phyloP scores from a whole-genome alignment of 1,140 invertebrate species.

The Gonatopus flavifemur region DNA sequence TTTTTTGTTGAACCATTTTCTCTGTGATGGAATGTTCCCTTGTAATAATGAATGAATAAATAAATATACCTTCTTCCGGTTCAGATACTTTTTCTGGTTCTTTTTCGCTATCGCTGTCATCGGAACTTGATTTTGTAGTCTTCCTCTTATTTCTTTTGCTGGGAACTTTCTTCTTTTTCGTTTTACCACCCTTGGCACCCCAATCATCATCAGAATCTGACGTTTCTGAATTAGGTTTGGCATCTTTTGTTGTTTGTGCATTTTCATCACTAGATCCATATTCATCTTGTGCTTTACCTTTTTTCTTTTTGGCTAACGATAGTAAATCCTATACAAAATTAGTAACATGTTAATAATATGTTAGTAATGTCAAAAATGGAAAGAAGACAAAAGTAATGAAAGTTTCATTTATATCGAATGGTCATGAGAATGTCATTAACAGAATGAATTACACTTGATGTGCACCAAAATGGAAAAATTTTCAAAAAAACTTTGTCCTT shows the following conservation, averaged over 20 bases:
- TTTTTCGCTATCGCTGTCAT: slow-evolving; percentile 59
- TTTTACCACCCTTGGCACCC: slow-evolving; percentile 63
- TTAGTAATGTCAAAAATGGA: background rate
- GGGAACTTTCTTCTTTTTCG: slow-evolving; percentile 64
- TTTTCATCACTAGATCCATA: slow-evolving; percentile 64
- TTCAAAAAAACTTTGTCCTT: too few relatives aligned
- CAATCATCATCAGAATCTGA: slow-evolving; percentile 76
- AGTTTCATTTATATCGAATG: background rate
- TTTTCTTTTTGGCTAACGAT: slow-evolving; percentile 84
- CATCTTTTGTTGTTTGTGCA: slow-evolving; percentile 47
- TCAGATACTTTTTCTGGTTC: slow-evolving; percentile 67
- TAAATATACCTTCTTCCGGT: slow-evolving; percentile 67
- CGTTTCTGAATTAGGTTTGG: slow-evolving; percentile 64
- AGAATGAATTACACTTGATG: too few relatives aligned
- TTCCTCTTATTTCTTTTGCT: slow-evolving; percentile 46
- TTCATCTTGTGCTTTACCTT: slow-evolving; percentile 61
- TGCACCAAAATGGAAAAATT: too few relatives aligned
- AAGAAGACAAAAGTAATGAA: background rate
- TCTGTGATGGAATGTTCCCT: too few relatives aligned
- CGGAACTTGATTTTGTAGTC: slow-evolving; percentile 61
- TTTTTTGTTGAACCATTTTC: too few relatives aligned
- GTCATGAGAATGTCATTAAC: too few relatives aligned
- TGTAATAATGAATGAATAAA: too few relatives aligned
- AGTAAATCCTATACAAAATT: slow-evolving; percentile 74
- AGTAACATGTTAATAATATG: background rate